Conservation (phyloP, 1,140 invertebrate species). For the Zeugodacus cucurbitae region DNA sequence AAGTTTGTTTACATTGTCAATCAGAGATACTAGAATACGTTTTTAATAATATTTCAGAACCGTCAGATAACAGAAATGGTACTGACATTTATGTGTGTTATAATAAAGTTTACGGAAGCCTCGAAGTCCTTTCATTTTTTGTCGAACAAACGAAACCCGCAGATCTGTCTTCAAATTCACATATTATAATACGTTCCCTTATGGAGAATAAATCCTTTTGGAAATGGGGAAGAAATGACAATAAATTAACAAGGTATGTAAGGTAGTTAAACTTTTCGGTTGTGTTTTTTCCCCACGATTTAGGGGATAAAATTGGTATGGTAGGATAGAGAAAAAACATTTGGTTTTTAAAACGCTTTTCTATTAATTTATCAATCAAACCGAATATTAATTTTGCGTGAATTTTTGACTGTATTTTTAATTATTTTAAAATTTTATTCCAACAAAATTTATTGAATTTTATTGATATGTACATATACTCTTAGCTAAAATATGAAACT, state of each 20-base stretch:
- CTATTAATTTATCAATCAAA: no score
- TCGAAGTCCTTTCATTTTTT: conserved; percentile 75
- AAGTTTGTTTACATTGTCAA: conserved; percentile 82
- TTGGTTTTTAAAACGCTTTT: no score
- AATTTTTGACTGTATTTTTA: no score
- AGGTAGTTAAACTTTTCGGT: no score
- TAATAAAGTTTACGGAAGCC: conserved; percentile 74
- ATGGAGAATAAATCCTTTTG: conserved; percentile 75
- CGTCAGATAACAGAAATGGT: conserved; percentile 69
- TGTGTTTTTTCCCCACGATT: no score
- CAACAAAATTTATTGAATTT: no score
- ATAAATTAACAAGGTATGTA: conserved; percentile 67
- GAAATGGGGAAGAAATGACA: conserved; percentile 74
- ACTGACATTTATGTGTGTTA: conserved; percentile 79
- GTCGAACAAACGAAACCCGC: conserved; percentile 70
- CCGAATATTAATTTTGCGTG: no score
- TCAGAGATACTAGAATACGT: conserved; percentile 80
- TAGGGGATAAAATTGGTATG: no score
- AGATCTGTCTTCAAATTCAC: conserved; percentile 68
- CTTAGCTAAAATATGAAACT: no score
- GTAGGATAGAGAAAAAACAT: no score
- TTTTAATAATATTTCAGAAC: conserved; percentile 75
- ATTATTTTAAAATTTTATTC: no score
- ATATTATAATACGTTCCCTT: conserved; percentile 48
- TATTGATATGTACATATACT: no score